Conservation (phyloP, 2,113 vertebrate genomes). For the Oxygymnocypris stewartii region DNA sequence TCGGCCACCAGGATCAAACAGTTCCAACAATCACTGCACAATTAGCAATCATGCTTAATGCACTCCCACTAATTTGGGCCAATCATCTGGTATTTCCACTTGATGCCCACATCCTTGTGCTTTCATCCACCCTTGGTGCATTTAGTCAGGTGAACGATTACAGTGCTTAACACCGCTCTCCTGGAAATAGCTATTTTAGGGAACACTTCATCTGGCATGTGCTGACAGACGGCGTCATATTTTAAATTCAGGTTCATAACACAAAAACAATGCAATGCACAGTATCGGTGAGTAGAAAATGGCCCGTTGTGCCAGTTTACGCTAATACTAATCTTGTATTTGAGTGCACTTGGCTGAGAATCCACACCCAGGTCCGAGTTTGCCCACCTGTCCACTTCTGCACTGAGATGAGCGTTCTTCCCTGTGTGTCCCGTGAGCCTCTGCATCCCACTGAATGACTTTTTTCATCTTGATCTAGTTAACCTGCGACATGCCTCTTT, state of each 20-base stretch:
- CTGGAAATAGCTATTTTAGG: conserved; percentile 20
- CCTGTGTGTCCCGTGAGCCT: conserved; percentile 55
- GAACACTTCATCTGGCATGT: conserved; percentile 39
- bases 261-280: conserved; percentile 22
- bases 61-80: conserved; percentile 40
- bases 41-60: conserved; percentile 42
- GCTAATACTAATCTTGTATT: not conserved
- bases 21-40: conserved; percentile 32
- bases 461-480: conserved; percentile 63
- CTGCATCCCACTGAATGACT: conserved; percentile 50
- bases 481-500: conserved; percentile 58
- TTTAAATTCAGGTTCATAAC: conserved; percentile 29
- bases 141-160: conserved; percentile 37
- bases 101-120: conserved; percentile 28
- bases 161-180: conserved; percentile 11
- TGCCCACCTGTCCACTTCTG: conserved; percentile 30
- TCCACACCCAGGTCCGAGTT: not conserved
- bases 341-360: not conserved
- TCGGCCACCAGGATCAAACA: conserved; percentile 21
- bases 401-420: conserved; percentile 46
- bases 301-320: not conserved
- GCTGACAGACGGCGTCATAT: conserved; percentile 19
- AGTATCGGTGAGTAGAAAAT: not conserved
- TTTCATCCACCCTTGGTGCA: conserved; percentile 32
- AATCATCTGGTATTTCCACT: conserved; percentile 45